These are phyloP conservation scores for Glossosoma conforme DNA, from an alignment of 1,140 invertebrate species.

Conservation along the genomic window DNA sequence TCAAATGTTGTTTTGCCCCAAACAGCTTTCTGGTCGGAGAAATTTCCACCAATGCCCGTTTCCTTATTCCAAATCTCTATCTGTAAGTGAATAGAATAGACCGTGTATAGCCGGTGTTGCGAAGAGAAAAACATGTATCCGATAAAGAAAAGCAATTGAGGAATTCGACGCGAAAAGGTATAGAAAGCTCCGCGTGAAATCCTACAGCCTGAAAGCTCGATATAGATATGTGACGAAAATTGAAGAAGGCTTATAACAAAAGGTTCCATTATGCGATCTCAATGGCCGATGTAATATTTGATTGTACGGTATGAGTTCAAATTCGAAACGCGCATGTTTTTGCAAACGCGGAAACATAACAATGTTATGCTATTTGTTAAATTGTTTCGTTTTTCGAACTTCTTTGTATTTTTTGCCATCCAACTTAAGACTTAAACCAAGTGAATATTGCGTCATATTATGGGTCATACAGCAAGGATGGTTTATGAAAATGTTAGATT, in stretches of 20 bases:
- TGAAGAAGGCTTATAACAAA: slow-evolving; percentile 27
- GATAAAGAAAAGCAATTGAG: slow-evolving; percentile 31
- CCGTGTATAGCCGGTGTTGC: neutral
- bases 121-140: slow-evolving; percentile 13
- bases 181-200: slow-evolving; percentile 22
- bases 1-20: slow-evolving; percentile 7
- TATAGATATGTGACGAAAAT: slow-evolving; percentile 30
- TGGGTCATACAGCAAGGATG: no score
- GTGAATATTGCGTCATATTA: no score
- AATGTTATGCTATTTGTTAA: no score
- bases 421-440: no score
- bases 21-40: neutral
- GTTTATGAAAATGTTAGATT: no score
- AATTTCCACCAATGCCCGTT: slow-evolving; percentile 4
- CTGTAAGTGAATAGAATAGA: slow-evolving; percentile 25
- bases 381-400: no score
- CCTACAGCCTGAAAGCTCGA: slow-evolving; percentile 2
- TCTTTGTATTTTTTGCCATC: no score
- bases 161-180: slow-evolving; percentile 31
- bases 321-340: neutral
- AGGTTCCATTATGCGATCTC: slow-evolving; percentile 15
- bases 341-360: neutral
- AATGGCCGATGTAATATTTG: slow-evolving; percentile 15
- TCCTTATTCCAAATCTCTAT: slow-evolving; percentile 3
- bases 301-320: slow-evolving; percentile 13